Evolutionary conservation across 2,888 invertebrate genomes (phyloP).

Genomic region (Drosophila nigritarsus): DNA sequence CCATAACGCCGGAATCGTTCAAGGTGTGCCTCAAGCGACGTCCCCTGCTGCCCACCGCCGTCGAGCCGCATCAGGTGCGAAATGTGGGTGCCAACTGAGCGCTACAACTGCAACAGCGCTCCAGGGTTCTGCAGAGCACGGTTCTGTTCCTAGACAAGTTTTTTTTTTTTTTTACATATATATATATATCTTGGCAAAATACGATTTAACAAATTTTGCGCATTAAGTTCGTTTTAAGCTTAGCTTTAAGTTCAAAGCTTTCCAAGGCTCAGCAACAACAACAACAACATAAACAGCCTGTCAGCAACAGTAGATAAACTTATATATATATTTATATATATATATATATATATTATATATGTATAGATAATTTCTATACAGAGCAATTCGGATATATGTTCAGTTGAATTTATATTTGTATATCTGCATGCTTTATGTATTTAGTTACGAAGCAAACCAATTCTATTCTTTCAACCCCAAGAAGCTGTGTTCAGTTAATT

Average conservation of each 20-base stretch:
- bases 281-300: slow-evolving; percentile 10
- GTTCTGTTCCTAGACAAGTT: slow-evolving; percentile 83
- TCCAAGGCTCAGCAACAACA: slow-evolving; percentile 20
- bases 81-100: slow-evolving; percentile 85
- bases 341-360: slow-evolving; percentile 4
- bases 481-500: slow-evolving; percentile 85
- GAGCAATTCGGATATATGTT: neutral
- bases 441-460: slow-evolving; percentile 58
- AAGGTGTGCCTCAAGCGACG: slow-evolving; percentile 89
- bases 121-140: slow-evolving; percentile 80
- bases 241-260: slow-evolving; percentile 8
- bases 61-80: slow-evolving; percentile 85
- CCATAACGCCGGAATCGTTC: slow-evolving; percentile 93
- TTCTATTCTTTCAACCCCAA: slow-evolving; percentile 83
- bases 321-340: slow-evolving; percentile 4
- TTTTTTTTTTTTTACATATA: slow-evolving; percentile 11
- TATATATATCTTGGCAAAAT: slow-evolving; percentile 4
- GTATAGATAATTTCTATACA: neutral
- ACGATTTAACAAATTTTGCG: slow-evolving; percentile 8
- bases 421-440: slow-evolving; percentile 2
- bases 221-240: slow-evolving; percentile 3
- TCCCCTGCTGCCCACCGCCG: slow-evolving; percentile 83
- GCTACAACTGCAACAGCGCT: neutral
- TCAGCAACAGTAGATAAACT: slow-evolving; percentile 9
- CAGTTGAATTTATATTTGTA: neutral